Evolutionary conservation across 2,797 vertebrate genomes (phyloP).

Genomic region (Ambastaia sidthimunki): DNA sequence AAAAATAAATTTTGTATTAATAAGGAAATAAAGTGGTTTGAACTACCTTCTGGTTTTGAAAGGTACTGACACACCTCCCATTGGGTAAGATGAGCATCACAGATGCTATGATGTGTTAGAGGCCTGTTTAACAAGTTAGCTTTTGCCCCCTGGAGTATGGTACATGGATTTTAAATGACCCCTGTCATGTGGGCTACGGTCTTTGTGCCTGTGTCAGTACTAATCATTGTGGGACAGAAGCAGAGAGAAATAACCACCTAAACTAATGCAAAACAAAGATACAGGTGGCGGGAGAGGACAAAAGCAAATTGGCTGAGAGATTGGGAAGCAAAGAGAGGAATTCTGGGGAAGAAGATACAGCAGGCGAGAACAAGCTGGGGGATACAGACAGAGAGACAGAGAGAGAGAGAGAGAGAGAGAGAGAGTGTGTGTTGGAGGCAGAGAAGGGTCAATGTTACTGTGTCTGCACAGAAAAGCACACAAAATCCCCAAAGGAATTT

Average conservation of each 20-base stretch:
- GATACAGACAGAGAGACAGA: background rate
- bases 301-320: constrained; percentile 15
- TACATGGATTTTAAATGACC: constrained; percentile 52
- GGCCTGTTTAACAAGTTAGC: constrained; percentile 48
- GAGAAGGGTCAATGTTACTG: constrained; percentile 67
- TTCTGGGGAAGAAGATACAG: constrained; percentile 11
- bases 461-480: constrained; percentile 73
- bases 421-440: constrained; percentile 3
- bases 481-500: constrained; percentile 74
- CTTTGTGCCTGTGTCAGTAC: constrained; percentile 38
- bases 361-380: constrained; percentile 19
- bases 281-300: constrained; percentile 19
- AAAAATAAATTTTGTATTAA: constrained; percentile 7
- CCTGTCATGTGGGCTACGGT: constrained; percentile 44
- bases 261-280: constrained; percentile 31
- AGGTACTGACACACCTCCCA: background rate
- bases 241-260: constrained; percentile 25
- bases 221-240: constrained; percentile 31
- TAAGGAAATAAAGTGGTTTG: background rate
- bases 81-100: constrained; percentile 13
- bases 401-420: background rate
- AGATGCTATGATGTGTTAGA: constrained; percentile 22
- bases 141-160: constrained; percentile 48
- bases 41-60: background rate
- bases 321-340: background rate